phyloP scores from a whole-genome alignment of 2,113 vertebrate species.

The Cebidichthys violaceus region DNA sequence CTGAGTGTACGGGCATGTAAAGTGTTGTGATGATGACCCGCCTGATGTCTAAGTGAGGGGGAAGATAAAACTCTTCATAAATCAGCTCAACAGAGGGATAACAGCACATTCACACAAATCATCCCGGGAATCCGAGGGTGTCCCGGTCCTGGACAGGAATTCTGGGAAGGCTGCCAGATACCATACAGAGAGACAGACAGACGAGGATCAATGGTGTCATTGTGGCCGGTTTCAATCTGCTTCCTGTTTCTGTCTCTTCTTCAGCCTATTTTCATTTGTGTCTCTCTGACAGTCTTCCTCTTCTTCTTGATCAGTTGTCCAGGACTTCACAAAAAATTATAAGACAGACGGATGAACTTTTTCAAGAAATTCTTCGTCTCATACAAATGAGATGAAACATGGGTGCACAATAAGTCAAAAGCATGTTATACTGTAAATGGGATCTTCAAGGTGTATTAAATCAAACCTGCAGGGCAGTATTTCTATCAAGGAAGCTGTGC shows the following conservation, averaged over 20 bases:
- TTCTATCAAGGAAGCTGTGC: conserved; percentile 39
- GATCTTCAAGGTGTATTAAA: conserved; percentile 39
- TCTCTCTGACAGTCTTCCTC: background rate
- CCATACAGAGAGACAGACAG: conserved; percentile 6
- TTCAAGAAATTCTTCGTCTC: background rate
- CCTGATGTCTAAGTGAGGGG: conserved; percentile 73
- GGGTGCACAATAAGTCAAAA: conserved; percentile 10
- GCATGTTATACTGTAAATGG: conserved; percentile 8
- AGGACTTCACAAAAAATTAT: background rate
- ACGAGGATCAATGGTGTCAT: conserved; percentile 14
- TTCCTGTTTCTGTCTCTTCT: conserved; percentile 27
- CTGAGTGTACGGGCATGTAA: conserved; percentile 72
- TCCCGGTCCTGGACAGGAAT: conserved; percentile 62
- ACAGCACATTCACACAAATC: conserved; percentile 74
- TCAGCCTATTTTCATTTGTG: background rate
- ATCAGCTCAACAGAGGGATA: conserved; percentile 71
- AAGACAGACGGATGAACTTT: background rate
- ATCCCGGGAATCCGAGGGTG: conserved; percentile 63
- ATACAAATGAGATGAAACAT: conserved; percentile 14
- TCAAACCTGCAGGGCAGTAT: conserved; percentile 45
- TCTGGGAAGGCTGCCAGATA: conserved; percentile 73
- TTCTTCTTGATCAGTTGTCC: background rate
- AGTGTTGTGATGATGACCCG: conserved; percentile 77
- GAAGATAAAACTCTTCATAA: conserved; percentile 76
- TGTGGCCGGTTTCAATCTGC: conserved; percentile 1